These are phyloP conservation scores for Epizoanthus fatuus DNA, from an alignment of 92 coral and sea anemone genomes.

Conservation along the genomic window DNA sequence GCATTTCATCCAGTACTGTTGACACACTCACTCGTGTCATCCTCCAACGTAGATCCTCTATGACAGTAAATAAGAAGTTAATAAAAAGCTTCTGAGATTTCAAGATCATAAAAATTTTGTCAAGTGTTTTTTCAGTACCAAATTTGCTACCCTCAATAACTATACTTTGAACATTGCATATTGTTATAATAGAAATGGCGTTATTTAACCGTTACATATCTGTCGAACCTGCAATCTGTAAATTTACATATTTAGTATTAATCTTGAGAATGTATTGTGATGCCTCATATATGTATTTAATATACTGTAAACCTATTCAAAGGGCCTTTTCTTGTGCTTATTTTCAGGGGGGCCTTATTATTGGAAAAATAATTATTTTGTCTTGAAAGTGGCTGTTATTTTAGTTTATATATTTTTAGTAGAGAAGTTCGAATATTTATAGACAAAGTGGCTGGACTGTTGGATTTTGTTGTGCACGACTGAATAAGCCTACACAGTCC, in stretches of 20 bases:
- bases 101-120: too few relatives aligned
- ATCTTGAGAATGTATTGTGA: too few relatives aligned
- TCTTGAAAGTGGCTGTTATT: constrained; percentile 7
- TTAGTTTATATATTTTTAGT: constrained; percentile 80
- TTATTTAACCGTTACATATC: too few relatives aligned
- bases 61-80: not conserved
- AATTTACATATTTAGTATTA: too few relatives aligned
- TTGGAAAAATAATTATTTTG: too few relatives aligned
- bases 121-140: not conserved
- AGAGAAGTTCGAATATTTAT: constrained; percentile 77
- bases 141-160: not conserved
- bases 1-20: not conserved
- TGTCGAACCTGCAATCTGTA: too few relatives aligned
- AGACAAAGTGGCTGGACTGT: constrained; percentile 59
- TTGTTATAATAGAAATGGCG: too few relatives aligned
- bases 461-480: constrained; percentile 34
- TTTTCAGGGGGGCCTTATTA: too few relatives aligned
- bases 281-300: too few relatives aligned
- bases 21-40: not conserved
- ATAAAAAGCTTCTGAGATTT: not conserved
- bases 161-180: too few relatives aligned
- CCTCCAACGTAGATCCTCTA: constrained; percentile 37
- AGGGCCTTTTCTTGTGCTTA: too few relatives aligned
- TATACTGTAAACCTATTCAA: too few relatives aligned
- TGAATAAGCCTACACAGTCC: not conserved